phyloP scores from a whole-genome alignment of 1,140 invertebrate species.

The Aradophagus sp. region DNA sequence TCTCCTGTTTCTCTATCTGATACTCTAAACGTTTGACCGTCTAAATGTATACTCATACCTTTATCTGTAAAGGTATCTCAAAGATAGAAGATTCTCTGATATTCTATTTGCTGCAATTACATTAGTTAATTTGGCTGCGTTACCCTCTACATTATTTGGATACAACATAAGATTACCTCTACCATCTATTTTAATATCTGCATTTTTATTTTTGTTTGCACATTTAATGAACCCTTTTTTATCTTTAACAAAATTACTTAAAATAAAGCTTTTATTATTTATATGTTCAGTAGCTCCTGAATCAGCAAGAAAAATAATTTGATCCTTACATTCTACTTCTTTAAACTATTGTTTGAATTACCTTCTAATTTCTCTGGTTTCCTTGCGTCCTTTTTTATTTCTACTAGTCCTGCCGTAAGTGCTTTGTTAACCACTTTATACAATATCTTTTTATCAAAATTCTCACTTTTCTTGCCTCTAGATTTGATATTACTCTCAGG shows the following conservation, averaged over 20 bases:
- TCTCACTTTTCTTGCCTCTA: too few relatives aligned
- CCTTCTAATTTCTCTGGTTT: too few relatives aligned
- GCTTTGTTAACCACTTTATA: too few relatives aligned
- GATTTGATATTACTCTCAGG: too few relatives aligned
- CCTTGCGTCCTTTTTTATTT: too few relatives aligned
- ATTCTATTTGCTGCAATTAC: conserved; percentile 31
- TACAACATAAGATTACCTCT: conserved; percentile 18
- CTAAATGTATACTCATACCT: conserved; percentile 17
- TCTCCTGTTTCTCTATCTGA: conserved; percentile 27
- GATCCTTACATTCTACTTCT: too few relatives aligned
- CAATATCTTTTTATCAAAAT: too few relatives aligned
- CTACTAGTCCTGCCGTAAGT: too few relatives aligned
- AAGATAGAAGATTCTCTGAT: conserved; percentile 45
- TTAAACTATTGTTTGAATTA: too few relatives aligned
- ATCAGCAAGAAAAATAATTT: too few relatives aligned
- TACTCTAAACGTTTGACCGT: conserved; percentile 12
- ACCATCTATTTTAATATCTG: conserved; percentile 28
- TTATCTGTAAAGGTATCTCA: conserved; percentile 36
- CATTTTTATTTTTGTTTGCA: conserved; percentile 25
- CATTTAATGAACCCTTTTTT: conserved; percentile 25
- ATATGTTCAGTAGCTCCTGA: conserved; percentile 35
- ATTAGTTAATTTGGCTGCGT: conserved; percentile 2
- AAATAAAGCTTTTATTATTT: conserved; percentile 42
- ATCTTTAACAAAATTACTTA: conserved; percentile 34
- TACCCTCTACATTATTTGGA: conserved; percentile 3